Evolutionary conservation across 2,113 vertebrate genomes (phyloP).

Genomic region (Petromus typicus): DNA sequence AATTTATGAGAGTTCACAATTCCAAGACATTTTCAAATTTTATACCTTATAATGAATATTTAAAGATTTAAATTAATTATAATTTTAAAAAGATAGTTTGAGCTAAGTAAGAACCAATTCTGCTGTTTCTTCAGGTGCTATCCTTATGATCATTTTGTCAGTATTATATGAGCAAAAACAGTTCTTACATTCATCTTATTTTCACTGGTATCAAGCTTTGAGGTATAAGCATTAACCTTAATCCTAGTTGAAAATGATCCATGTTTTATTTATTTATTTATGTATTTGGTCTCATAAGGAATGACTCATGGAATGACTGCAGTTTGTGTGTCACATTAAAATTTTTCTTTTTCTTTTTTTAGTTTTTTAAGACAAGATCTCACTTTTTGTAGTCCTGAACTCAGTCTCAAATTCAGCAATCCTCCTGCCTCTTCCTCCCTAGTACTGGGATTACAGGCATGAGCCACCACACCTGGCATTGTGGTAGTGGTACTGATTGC

Average conservation of each 20-base stretch:
- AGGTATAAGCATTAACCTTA: slow-evolving; percentile 30
- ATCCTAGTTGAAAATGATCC: neutral
- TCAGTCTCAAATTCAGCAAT: too few relatives aligned
- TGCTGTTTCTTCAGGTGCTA: slow-evolving; percentile 8
- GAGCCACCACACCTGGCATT: too few relatives aligned
- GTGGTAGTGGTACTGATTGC: too few relatives aligned
- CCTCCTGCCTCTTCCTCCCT: too few relatives aligned
- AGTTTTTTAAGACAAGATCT: too few relatives aligned
- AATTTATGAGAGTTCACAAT: neutral
- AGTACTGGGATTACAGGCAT: too few relatives aligned
- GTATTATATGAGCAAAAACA: slow-evolving; percentile 48
- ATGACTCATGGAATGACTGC: neutral
- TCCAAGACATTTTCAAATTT: slow-evolving; percentile 28
- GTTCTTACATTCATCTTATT: neutral
- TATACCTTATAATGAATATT: slow-evolving; percentile 37
- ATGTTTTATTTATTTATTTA: neutral
- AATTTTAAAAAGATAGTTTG: slow-evolving; percentile 12
- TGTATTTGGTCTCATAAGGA: neutral
- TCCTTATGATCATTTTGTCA: neutral
- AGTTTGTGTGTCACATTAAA: slow-evolving; percentile 4
- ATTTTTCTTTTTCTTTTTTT: neutral
- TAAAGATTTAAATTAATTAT: slow-evolving; percentile 57
- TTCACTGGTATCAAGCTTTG: slow-evolving; percentile 6
- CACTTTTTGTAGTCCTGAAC: too few relatives aligned
- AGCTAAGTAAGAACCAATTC: neutral